Evolutionary conservation across 2,113 vertebrate species (phyloP).

Genomic region (Triplophysa dalaica): DNA sequence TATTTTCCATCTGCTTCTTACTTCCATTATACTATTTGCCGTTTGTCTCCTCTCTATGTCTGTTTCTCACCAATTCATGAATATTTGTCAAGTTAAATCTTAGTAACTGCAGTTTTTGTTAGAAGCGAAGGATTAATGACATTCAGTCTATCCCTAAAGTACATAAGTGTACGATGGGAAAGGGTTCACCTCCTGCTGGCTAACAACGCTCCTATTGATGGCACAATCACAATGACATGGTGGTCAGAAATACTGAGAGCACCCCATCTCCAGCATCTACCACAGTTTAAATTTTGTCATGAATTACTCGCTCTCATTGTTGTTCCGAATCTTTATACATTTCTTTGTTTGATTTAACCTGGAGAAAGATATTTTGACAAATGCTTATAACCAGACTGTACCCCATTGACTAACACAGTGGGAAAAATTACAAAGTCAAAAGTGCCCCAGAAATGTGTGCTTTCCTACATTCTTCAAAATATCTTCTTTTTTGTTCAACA

Average conservation of each 20-base stretch:
- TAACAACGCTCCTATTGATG: constrained; percentile 47
- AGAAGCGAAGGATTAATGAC: constrained; percentile 43
- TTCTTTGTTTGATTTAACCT: too few relatives aligned
- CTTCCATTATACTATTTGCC: background rate
- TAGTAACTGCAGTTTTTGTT: constrained; percentile 42
- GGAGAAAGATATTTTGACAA: too few relatives aligned
- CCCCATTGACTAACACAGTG: too few relatives aligned
- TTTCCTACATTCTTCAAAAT: too few relatives aligned
- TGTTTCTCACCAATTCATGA: background rate
- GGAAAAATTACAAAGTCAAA: too few relatives aligned
- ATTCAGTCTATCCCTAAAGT: constrained; percentile 43
- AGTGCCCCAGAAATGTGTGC: too few relatives aligned
- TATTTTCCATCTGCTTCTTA: background rate
- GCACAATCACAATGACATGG: constrained; percentile 40
- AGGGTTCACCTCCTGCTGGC: constrained; percentile 38
- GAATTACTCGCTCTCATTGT: too few relatives aligned
- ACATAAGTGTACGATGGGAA: constrained; percentile 54
- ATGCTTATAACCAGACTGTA: too few relatives aligned
- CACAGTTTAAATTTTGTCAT: constrained; percentile 16
- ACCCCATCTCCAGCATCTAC: constrained; percentile 36
- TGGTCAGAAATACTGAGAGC: background rate
- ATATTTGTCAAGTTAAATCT: constrained; percentile 51
- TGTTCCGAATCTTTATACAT: too few relatives aligned
- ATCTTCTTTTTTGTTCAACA: too few relatives aligned
- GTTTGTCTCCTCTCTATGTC: background rate